Evolutionary conservation across 2,113 vertebrate genomes (phyloP).

Genomic region (Syngnathoides biaculeatus): DNA sequence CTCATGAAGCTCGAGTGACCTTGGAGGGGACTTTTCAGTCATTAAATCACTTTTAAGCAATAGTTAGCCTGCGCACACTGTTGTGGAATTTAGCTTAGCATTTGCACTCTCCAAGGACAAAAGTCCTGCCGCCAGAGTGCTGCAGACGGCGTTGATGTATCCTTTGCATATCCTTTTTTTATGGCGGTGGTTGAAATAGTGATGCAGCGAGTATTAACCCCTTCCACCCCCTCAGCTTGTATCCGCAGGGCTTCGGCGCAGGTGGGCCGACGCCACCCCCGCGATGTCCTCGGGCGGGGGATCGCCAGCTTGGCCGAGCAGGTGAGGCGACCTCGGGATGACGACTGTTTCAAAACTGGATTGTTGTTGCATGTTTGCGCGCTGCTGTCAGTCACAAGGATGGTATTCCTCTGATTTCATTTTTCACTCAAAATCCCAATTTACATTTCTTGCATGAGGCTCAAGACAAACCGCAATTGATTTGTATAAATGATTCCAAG

Average conservation of each 20-base stretch:
- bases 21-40: not conserved
- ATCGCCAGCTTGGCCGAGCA: constrained; percentile 3
- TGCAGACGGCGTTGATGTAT: not conserved
- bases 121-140: not conserved
- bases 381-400: no score
- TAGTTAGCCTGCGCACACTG: not conserved
- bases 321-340: not conserved
- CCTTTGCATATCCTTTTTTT: not conserved
- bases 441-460: no score
- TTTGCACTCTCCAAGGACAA: not conserved
- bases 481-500: no score
- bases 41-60: not conserved
- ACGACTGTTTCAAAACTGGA: no score
- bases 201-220: not conserved
- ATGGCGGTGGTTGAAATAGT: not conserved
- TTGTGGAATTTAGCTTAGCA: not conserved
- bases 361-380: not conserved
- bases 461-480: no score
- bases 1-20: not conserved
- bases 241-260: not conserved
- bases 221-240: not conserved
- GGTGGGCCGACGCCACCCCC: not conserved
- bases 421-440: no score
- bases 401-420: no score
- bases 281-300: constrained; percentile 46